Evolutionary conservation across 2,797 vertebrate genomes (phyloP).

Genomic region (Uromys caudimaculatus): DNA sequence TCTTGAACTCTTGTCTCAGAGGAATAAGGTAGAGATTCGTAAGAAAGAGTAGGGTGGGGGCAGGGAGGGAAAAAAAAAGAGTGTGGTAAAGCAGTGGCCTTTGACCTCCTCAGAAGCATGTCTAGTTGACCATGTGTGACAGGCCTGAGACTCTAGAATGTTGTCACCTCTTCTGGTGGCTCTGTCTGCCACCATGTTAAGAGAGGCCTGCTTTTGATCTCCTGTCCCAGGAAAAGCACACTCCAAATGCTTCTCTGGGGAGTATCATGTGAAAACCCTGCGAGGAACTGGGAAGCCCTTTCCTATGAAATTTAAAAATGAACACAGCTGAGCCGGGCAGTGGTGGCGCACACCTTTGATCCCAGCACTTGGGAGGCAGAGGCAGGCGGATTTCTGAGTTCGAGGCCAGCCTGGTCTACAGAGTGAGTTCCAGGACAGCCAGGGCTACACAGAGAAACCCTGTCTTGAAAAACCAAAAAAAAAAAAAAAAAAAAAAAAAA

Average conservation of each 20-base stretch:
- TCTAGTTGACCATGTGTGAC: neutral
- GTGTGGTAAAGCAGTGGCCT: rapidly evolving
- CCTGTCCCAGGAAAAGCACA: neutral
- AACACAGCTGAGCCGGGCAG: no score
- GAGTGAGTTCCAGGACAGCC: no score
- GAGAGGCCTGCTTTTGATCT: neutral
- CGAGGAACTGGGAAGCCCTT: neutral
- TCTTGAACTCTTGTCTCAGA: neutral
- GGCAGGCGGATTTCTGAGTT: no score
- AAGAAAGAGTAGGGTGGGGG: no score
- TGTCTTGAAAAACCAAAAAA: no score
- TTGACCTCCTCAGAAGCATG: neutral
- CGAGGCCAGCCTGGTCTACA: no score
- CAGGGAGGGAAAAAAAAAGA: no score
- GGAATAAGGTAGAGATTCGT: neutral
- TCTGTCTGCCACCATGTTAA: neutral
- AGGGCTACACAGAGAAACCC: no score
- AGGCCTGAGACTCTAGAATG: neutral
- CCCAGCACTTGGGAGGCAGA: no score
- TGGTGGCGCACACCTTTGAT: no score
- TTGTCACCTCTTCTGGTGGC: neutral
- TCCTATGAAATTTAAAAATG: neutral
- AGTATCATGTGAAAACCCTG: neutral
- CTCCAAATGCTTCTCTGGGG: neutral
- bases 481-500: no score